Evolutionary conservation across 2,797 vertebrate species (phyloP).

Genomic region (Xenopus petersii): DNA sequence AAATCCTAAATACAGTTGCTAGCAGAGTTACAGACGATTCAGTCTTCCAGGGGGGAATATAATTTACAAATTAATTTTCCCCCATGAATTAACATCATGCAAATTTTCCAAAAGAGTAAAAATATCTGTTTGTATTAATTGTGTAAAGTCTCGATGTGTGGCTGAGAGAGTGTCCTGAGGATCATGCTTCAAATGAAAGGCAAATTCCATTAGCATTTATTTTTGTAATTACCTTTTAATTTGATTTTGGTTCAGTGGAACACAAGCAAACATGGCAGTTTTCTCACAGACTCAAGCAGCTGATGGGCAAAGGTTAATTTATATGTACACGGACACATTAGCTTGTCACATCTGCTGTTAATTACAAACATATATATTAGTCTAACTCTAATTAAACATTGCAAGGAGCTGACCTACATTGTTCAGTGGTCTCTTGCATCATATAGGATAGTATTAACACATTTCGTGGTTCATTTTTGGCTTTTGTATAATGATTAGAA

Average conservation of each 20-base stretch:
- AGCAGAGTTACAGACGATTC: slow-evolving; percentile 27
- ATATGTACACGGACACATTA: slow-evolving; percentile 86
- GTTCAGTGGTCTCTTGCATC: slow-evolving; percentile 69
- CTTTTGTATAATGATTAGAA: slow-evolving; percentile 65
- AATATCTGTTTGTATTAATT: slow-evolving; percentile 50
- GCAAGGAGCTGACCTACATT: slow-evolving; percentile 77
- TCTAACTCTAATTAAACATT: slow-evolving; percentile 80
- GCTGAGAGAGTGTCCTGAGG: slow-evolving; percentile 51
- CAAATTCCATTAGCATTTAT: slow-evolving; percentile 87
- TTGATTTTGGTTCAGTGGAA: slow-evolving; percentile 74
- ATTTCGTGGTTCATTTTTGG: slow-evolving; percentile 67
- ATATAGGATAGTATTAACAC: slow-evolving; percentile 66
- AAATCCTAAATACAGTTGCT: slow-evolving; percentile 44
- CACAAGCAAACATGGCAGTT: slow-evolving; percentile 78
- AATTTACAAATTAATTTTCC: slow-evolving; percentile 49
- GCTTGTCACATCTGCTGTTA: slow-evolving; percentile 89
- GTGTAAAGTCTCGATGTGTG: slow-evolving; percentile 36
- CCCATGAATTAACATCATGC: slow-evolving; percentile 46
- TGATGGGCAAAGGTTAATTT: slow-evolving; percentile 97
- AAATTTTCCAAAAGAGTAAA: slow-evolving; percentile 42
- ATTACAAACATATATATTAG: slow-evolving; percentile 82
- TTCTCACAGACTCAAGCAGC: slow-evolving; percentile 91
- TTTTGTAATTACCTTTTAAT: slow-evolving; percentile 88
- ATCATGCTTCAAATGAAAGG: slow-evolving; percentile 54
- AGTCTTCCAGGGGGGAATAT: slow-evolving; percentile 42